A percentile compares a stretch with the other conserved stretches of the same genome.
Evolutionary conservation across 2,113 vertebrate species (phyloP).

Genomic region (Corydoras maculifer): DNA sequence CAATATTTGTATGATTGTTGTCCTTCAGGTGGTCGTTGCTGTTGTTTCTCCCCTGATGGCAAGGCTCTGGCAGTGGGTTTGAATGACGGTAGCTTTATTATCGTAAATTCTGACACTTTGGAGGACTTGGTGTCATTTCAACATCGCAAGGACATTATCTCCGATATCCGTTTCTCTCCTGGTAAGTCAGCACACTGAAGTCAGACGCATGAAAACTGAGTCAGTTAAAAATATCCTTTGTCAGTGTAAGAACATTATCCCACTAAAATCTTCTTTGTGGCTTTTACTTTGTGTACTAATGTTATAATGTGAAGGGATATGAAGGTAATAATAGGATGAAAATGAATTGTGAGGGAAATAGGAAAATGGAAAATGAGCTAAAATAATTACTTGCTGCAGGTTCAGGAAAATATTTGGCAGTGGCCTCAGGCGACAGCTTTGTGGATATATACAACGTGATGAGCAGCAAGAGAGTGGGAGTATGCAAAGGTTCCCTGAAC

Average conservation of each 20-base stretch:
- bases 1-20: neutral
- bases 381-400: constrained; percentile 60
- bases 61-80: constrained; percentile 93
- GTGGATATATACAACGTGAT: constrained; percentile 95
- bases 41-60: constrained; percentile 95
- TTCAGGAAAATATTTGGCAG: constrained; percentile 89
- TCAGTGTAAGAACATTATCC: neutral
- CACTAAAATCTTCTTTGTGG: too few relatives aligned
- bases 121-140: constrained; percentile 98
- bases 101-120: constrained; percentile 93
- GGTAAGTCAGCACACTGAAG: constrained; percentile 61
- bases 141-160: constrained; percentile 92
- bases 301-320: neutral
- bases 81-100: constrained; percentile 92
- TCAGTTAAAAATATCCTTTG: constrained; percentile 21
- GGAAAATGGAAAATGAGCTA: neutral
- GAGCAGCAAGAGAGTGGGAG: constrained; percentile 93
- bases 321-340: constrained; percentile 4
- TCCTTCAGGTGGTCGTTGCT: constrained; percentile 86
- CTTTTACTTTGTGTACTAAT: neutral
- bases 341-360: neutral
- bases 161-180: constrained; percentile 96
- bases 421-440: constrained; percentile 91
- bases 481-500: constrained; percentile 90
- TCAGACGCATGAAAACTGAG: constrained; percentile 1